Evolutionary conservation across 2,797 vertebrate genomes (phyloP).

Genomic region (Pygocentrus nattereri): DNA sequence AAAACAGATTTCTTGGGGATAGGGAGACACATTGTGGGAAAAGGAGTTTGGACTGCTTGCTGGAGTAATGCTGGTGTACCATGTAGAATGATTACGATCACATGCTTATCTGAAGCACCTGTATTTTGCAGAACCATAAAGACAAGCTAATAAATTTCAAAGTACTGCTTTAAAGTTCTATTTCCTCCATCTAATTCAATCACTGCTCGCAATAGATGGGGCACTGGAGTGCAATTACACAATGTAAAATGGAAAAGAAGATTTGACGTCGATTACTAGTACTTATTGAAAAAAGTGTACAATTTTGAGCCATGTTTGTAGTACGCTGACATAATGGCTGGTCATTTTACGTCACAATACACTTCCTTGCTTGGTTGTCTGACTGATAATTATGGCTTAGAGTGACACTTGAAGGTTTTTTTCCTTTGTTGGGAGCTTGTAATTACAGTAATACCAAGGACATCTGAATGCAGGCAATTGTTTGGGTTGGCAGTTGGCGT

Average conservation of each 20-base stretch:
- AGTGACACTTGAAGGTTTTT: neutral
- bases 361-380: constrained; percentile 8
- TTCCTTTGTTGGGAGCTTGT: neutral
- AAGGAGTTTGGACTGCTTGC: neutral
- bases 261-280: constrained; percentile 36
- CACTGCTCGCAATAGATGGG: neutral
- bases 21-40: neutral
- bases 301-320: constrained; percentile 17
- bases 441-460: constrained; percentile 19
- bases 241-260: neutral
- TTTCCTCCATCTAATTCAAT: neutral
- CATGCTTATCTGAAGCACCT: neutral
- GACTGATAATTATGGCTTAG: constrained; percentile 1
- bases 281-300: constrained; percentile 33
- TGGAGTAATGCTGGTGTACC: too few relatives aligned
- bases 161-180: neutral
- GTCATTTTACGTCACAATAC: constrained; percentile 37
- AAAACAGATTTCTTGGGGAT: neutral
- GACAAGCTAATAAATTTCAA: neutral
- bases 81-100: neutral
- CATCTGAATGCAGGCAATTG: neutral
- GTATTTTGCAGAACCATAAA: neutral
- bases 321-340: constrained; percentile 18
- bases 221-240: neutral
- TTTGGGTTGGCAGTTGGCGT: constrained; percentile 2